Evolutionary conservation across 1,140 invertebrate genomes (phyloP), one percentile per base, ranked within the genome.

Genomic region (Brachionus rubens): DNA sequence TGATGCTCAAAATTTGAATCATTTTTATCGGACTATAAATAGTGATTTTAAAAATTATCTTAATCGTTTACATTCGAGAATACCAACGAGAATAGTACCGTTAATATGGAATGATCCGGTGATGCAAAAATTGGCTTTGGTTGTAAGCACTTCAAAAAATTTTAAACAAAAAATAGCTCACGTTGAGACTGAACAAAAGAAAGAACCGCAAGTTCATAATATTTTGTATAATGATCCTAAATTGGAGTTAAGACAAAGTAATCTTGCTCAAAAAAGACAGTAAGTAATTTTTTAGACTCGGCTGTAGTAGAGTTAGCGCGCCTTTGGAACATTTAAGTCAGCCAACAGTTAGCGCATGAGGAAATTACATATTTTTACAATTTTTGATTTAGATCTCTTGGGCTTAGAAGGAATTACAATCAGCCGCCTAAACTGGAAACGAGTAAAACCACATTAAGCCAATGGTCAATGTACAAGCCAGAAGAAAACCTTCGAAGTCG

Each of bases 81-180:
- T 72, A 26, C 68, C 68, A 26, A 19, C 36, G 7, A 36, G 46
- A 72, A 72, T 72, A 24, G n/a, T 72, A 5, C 68, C 68, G 5
- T 41, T 72, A 48, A 72, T 72, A 36, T 72, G 68, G 68, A 72
- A 72, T 24, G 68, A 72, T 14, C 68, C 68, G 12, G 68, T 72
- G 3, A 72, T 72, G 43, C 68, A 72, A 54, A 72, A 72, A 33
- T 19, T 72, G 14, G 68, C 68, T 10, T 36, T 50, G 28, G 19
- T 72, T 5, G 30, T 72, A 50, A 72, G 59, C 40, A 43, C 59
- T 7, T 65, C 59, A 5, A 43, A 41, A 26, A 21, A 43, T 14
- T 65, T 46, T 21, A 65, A 24, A 26, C 36, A 41, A 24, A 65
- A 65, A 43, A 10, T 46, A 7, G 43, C 5, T 3, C 5, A 14